A percentile compares a stretch with the other conserved stretches of the same genome.
These are phyloP conservation scores for Hydropsyche tenuis DNA, from an alignment of 1,140 invertebrate species.

Conservation along the genomic window DNA sequence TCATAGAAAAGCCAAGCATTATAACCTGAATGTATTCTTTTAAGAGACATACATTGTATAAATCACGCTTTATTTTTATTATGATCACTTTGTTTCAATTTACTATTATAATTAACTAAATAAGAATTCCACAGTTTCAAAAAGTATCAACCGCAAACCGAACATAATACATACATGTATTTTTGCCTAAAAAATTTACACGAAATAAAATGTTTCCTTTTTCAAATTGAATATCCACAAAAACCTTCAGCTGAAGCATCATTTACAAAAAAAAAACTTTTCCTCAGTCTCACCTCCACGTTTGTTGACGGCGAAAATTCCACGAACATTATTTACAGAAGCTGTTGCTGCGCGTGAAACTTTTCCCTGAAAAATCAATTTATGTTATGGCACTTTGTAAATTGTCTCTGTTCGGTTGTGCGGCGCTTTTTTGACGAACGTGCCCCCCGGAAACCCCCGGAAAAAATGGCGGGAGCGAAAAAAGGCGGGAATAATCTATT, in stretches of 20 bases:
- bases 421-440: background rate
- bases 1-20: too few relatives aligned
- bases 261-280: background rate
- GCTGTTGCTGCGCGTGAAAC: background rate
- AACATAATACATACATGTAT: too few relatives aligned
- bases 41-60: too few relatives aligned
- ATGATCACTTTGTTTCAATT: too few relatives aligned
- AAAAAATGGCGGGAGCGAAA: background rate
- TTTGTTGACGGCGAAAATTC: constrained; percentile 12
- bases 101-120: too few relatives aligned
- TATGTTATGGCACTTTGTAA: constrained; percentile 29
- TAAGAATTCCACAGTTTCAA: too few relatives aligned
- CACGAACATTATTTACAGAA: constrained; percentile 14
- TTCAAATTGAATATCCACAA: too few relatives aligned
- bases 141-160: too few relatives aligned
- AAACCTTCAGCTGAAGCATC: too few relatives aligned
- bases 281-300: background rate
- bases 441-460: background rate
- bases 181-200: too few relatives aligned
- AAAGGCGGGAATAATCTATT: background rate
- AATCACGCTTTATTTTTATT: too few relatives aligned
- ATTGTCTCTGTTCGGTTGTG: constrained; percentile 6
- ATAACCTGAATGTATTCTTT: too few relatives aligned
- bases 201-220: background rate
- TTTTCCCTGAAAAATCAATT: constrained; percentile 18